A percentile compares a stretch with the other conserved stretches of the same genome.
Conservation (phyloP, 2,797 vertebrate genomes). For the Hapalemur alaotrensis region DNA sequence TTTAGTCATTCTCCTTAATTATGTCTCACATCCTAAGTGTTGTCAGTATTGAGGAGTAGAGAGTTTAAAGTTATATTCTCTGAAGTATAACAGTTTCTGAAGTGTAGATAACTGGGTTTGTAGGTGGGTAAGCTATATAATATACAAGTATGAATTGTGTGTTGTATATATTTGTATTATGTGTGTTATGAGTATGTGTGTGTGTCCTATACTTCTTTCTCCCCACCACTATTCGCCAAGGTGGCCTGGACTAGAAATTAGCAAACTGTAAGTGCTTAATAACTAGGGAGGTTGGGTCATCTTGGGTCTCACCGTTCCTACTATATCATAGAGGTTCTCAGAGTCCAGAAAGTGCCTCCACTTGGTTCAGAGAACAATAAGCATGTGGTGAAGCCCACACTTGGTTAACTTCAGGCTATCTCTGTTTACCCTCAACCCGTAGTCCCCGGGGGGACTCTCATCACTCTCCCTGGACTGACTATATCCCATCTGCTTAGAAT, state of each 20-base stretch:
- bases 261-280: conserved; percentile 16
- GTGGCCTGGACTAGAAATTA: not conserved
- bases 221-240: not conserved
- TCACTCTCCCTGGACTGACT: not conserved
- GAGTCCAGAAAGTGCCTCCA: not conserved
- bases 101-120: not conserved
- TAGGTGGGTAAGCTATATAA: not conserved
- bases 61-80: conserved; percentile 31
- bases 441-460: not conserved
- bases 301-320: not conserved
- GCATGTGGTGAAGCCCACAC: not conserved
- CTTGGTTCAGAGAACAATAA: not conserved
- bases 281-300: not conserved
- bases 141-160: not conserved
- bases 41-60: not conserved
- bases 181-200: not conserved
- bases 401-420: not conserved
- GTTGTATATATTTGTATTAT: not conserved
- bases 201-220: not conserved
- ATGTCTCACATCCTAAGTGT: not conserved
- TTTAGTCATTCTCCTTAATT: not conserved
- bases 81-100: conserved; percentile 9
- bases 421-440: not conserved
- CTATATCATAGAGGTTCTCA: not conserved
- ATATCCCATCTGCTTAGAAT: not conserved